Conservation (phyloP, 2,888 invertebrate genomes). For the Ramazzottius varieornatus region DNA sequence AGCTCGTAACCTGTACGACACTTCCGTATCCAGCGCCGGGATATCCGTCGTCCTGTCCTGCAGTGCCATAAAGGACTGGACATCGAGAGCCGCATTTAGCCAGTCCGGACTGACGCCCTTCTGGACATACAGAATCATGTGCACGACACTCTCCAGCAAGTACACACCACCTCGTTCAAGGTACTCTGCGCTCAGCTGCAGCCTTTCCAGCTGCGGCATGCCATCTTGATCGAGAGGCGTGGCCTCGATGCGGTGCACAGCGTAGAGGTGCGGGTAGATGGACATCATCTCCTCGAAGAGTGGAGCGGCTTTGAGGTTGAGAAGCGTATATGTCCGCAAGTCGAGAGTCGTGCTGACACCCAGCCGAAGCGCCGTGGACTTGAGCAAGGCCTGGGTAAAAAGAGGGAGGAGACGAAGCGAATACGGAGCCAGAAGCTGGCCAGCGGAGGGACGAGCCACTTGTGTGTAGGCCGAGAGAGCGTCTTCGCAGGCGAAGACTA, state of each 20-base stretch:
- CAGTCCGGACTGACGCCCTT: conserved; percentile 45
- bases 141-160: conserved; percentile 58
- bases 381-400: conserved; percentile 61
- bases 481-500: conserved; percentile 80
- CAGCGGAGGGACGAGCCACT: conserved; percentile 24
- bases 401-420: conserved; percentile 57
- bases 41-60: conserved; percentile 39
- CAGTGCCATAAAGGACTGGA: conserved; percentile 41
- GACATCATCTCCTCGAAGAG: conserved; percentile 47
- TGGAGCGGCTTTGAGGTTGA: conserved; percentile 66
- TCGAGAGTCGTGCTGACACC: conserved; percentile 67
- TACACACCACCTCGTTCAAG: conserved; percentile 57
- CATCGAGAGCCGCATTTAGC: conserved; percentile 49
- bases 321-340: conserved; percentile 74
- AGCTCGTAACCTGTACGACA: conserved; percentile 43
- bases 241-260: conserved; percentile 35
- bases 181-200: conserved; percentile 52
- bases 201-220: conserved; percentile 35
- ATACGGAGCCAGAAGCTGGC: conserved; percentile 44
- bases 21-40: conserved; percentile 45
- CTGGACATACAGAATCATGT: conserved; percentile 55
- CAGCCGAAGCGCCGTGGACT: conserved; percentile 32
- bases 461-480: conserved; percentile 43
- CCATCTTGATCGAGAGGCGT: conserved; percentile 9
- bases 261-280: conserved; percentile 74